phyloP scores from a whole-genome alignment of 92 coral and sea anemone genomes.

The Virgularia gustaviana region DNA sequence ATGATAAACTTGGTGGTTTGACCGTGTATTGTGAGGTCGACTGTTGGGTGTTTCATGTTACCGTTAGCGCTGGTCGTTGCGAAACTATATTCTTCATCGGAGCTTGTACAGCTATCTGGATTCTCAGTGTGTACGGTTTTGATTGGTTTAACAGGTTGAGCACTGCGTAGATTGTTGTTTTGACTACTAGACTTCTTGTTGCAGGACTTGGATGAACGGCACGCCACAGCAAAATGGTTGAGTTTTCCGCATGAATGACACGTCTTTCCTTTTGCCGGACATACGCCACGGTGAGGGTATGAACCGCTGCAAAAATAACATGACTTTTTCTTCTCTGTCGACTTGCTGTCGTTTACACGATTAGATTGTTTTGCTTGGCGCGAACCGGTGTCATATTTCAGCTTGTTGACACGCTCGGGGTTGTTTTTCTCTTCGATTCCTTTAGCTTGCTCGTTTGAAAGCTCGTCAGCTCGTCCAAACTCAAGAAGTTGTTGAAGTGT shows the following conservation, averaged over 20 bases:
- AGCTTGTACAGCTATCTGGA: too few species aligned
- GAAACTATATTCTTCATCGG: too few species aligned
- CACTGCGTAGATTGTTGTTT: too few species aligned
- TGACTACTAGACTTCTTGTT: too few species aligned
- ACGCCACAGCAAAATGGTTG: constrained; percentile 6
- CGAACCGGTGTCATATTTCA: background rate
- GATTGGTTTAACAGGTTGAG: too few species aligned
- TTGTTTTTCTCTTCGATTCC: background rate
- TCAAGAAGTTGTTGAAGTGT: background rate
- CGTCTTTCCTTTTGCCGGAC: constrained; percentile 10
- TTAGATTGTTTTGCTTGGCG: background rate
- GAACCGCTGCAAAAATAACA: background rate
- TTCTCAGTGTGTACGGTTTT: too few species aligned
- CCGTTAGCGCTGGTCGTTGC: too few species aligned
- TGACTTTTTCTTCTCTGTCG: background rate
- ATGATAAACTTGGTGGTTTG: background rate
- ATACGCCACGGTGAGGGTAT: background rate
- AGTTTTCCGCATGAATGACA: constrained; percentile 4
- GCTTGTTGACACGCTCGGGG: background rate
- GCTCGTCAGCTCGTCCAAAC: background rate
- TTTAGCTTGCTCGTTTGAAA: background rate
- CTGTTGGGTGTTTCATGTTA: too few species aligned
- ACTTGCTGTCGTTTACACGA: background rate
- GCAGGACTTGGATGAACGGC: background rate
- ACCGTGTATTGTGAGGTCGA: too few species aligned